Conservation (phyloP, 2,113 vertebrate genomes). For the Scalopus aquaticus region DNA sequence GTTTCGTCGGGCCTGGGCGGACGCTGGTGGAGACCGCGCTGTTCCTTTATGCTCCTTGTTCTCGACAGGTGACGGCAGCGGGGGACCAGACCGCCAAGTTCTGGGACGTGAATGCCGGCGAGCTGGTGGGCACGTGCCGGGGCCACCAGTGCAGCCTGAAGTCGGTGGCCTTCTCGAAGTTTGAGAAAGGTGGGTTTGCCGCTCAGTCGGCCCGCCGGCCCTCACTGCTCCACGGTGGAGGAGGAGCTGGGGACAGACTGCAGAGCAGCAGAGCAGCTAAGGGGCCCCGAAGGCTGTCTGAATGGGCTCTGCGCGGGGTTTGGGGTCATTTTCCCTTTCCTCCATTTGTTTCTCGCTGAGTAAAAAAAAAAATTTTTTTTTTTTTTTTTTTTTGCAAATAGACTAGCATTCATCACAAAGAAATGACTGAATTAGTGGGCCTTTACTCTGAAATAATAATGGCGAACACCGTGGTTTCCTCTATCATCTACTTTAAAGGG, state of each 20-base stretch:
- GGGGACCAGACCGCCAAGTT: conserved; percentile 96
- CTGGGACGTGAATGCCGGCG: conserved; percentile 93
- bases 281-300: neutral
- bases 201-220: too few relatives aligned
- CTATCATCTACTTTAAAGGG: conserved; percentile 17
- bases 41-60: conserved; percentile 59
- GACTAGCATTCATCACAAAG: neutral
- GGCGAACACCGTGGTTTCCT: neutral
- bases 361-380: too few relatives aligned
- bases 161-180: conserved; percentile 93
- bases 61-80: conserved; percentile 94
- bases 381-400: neutral
- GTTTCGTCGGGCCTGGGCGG: conserved; percentile 54
- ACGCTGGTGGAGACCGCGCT: conserved; percentile 4
- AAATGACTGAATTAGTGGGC: neutral
- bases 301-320: neutral
- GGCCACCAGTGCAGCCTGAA: conserved; percentile 99
- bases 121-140: conserved; percentile 94
- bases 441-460: neutral
- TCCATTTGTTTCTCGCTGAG: conserved; percentile 7
- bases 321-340: neutral
- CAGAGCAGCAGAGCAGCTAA: neutral
- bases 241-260: neutral
- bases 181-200: conserved; percentile 91
- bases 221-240: neutral